Evolutionary conservation across 2,888 invertebrate genomes (phyloP).

Genomic region (Ophion costatus): DNA sequence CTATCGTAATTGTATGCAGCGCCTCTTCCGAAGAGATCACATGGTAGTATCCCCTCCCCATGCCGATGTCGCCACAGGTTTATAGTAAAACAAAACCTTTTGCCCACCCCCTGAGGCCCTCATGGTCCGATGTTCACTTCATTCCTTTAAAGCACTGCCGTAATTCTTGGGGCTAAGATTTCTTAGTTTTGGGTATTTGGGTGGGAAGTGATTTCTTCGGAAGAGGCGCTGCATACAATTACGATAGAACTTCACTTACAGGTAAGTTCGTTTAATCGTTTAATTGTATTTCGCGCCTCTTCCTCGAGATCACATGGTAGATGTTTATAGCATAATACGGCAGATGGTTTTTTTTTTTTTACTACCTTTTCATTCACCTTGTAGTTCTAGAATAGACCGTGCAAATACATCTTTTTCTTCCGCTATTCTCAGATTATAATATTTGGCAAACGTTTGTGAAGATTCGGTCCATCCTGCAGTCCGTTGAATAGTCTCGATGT

Average conservation of each 20-base stretch:
- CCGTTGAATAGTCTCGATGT: not conserved
- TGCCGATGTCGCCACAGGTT: too few species aligned
- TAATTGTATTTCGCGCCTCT: constrained; percentile 1
- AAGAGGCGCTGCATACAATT: not conserved
- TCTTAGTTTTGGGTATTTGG: not conserved
- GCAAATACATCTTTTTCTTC: not conserved
- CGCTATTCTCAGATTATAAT: not conserved
- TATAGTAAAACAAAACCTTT: too few species aligned
- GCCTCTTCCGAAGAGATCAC: too few species aligned
- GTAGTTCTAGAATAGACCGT: not conserved
- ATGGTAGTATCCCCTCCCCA: too few species aligned
- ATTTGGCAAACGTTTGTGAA: not conserved
- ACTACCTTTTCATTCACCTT: not conserved
- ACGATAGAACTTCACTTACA: constrained; percentile 1
- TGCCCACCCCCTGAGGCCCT: too few species aligned
- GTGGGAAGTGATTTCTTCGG: constrained; percentile 2
- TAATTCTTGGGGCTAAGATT: not conserved
- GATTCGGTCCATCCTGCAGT: not conserved
- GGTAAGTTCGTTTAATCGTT: constrained; percentile 3
- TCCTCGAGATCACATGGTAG: constrained; percentile 9
- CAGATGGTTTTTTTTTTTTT: not conserved
- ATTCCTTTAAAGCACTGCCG: not conserved
- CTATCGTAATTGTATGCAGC: too few species aligned
- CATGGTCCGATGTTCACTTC: too few species aligned
- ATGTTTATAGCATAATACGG: constrained; percentile 1